These are phyloP conservation scores for Halocynthia roretzi DNA, from an alignment of 23 tunicate genomes.

Conservation along the genomic window DNA sequence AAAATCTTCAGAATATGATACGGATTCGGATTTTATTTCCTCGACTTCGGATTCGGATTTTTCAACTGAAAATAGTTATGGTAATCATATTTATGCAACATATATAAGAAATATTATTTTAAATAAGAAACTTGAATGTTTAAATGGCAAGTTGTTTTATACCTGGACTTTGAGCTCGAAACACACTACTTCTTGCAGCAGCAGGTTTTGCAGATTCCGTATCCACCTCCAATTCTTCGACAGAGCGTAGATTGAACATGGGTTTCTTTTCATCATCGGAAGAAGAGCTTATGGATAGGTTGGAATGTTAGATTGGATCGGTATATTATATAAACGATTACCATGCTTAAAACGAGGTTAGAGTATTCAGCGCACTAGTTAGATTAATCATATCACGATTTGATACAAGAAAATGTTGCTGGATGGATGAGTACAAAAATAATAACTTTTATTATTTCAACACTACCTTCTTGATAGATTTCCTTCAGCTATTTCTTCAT, in stretches of 20 bases:
- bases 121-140: not conserved
- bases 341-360: no score
- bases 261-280: no score
- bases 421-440: no score
- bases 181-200: no score
- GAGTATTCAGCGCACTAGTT: no score
- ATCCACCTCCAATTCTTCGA: not conserved
- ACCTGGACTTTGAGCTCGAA: no score
- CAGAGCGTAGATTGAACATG: not conserved
- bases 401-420: no score
- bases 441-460: not conserved
- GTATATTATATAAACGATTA: no score
- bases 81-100: not conserved
- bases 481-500: slow-evolving; percentile 4
- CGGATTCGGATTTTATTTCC: slow-evolving; percentile 16
- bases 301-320: no score
- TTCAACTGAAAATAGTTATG: not conserved
- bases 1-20: slow-evolving; percentile 57
- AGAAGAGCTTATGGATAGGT: no score
- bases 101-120: no score
- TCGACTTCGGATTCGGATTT: slow-evolving; percentile 17
- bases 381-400: no score
- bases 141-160: not conserved
- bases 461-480: not conserved
- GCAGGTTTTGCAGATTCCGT: not conserved